Percentiles rank a stretch among this genome's conserved stretches.
Evolutionary conservation across 2,797 vertebrate species (phyloP).

Genomic region (Smutsia gigantea): DNA sequence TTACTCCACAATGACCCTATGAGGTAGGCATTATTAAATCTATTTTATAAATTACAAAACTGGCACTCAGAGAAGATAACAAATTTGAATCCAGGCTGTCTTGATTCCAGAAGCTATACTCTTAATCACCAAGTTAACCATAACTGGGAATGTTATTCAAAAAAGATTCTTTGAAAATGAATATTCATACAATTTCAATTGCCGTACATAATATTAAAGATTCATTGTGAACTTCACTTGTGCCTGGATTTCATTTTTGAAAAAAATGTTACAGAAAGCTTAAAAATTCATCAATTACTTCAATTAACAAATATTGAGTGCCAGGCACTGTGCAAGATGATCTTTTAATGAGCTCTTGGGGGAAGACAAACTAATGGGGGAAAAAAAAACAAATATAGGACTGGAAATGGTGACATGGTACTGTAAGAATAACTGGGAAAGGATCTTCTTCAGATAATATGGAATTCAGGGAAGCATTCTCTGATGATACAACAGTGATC

Average conservation of each 20-base stretch:
- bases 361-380: neutral
- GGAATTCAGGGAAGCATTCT: neutral
- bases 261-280: conserved; percentile 19
- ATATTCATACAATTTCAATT: neutral
- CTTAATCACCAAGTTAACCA: neutral
- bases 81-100: neutral
- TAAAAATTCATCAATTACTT: conserved; percentile 20
- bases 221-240: neutral
- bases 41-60: neutral
- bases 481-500: neutral
- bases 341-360: neutral
- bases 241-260: conserved; percentile 10
- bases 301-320: neutral
- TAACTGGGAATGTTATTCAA: neutral
- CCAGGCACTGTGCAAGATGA: neutral
- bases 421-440: neutral
- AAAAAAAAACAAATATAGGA: neutral
- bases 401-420: neutral
- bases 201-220: neutral
- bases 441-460: neutral
- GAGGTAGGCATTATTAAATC: neutral
- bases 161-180: neutral
- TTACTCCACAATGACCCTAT: neutral
- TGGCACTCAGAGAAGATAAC: neutral
- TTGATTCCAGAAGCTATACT: neutral